Conservation (phyloP, 92 coral and sea anemone genomes). For the Palythoa caribaeorum region DNA sequence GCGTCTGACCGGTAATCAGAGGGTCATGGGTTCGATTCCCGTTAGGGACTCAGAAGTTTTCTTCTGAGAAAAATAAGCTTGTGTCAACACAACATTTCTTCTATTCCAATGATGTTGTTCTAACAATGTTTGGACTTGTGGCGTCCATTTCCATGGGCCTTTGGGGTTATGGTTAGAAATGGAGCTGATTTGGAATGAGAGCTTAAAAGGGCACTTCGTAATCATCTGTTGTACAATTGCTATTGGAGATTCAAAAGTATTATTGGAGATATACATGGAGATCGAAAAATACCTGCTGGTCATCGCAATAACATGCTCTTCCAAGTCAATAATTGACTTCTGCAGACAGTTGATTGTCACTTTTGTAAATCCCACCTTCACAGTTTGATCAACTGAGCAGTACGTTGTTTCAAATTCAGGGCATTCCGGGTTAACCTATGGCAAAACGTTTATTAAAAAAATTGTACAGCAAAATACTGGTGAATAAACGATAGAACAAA, state of each 20-base stretch:
- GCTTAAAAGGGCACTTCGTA: neutral
- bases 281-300: conserved; percentile 48
- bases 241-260: neutral
- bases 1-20: too few species aligned
- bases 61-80: too few species aligned
- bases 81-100: too few species aligned
- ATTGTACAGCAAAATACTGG: neutral
- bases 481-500: too few species aligned
- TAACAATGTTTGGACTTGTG: too few species aligned
- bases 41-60: too few species aligned
- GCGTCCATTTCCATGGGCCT: too few species aligned
- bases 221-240: neutral
- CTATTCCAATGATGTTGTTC: too few species aligned
- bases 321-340: conserved; percentile 69
- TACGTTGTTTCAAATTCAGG: conserved; percentile 83
- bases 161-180: too few species aligned
- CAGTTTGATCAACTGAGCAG: conserved; percentile 73
- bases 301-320: conserved; percentile 75
- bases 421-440: conserved; percentile 80
- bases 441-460: neutral
- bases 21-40: too few species aligned
- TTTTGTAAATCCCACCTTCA: conserved; percentile 68
- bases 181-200: too few species aligned
- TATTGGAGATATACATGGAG: neutral
- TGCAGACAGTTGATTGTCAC: conserved; percentile 74